Base-by-base conservation (phyloP, 2,888 invertebrate species). In the Anodontia alba region DNA sequence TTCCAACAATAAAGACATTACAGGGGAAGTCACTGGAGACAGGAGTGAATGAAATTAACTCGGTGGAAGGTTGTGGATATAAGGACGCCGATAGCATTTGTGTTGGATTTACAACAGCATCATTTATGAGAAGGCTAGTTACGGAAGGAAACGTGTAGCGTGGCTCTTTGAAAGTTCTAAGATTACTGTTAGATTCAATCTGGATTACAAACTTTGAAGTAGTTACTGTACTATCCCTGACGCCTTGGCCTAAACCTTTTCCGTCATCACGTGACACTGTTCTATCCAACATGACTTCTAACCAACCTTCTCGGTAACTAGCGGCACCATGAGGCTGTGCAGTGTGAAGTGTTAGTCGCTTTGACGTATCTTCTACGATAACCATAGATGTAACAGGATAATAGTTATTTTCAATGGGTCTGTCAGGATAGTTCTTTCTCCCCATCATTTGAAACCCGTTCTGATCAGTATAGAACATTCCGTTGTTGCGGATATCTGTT, bases 241-340 rank as follows among this genome's bases (percentile, higher is more conserved):
- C 87, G 0, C 93, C 93, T 73, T 93, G 92, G 0, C 92, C 92
- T n/a, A 94, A 80, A 0, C 94, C 94, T 26, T 93, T 84, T 29
- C 89, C 87, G 79, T 94, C 94, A 70, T 94, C 93, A 70, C 91
- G 90, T 3, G 83, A 69, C 29, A 93, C 84, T 33, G 90, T 87
- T 23, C 94, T 79, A 74, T 94, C 94, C 23, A 94, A 82, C 94
- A 94, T 94, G 12, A 93, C 89, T 80, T 94, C 94, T 23, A 94
- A 49, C 79, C 85, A 86, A 0, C 94, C 94, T 7, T 81, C 73
- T 43, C 89, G 81, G 23, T 92, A 84, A 73, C 90, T 89, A n/a
- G 92, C 90, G 17, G 90, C 92, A 0, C 94, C 94, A 49, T 93
- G 93, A n/a, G 94, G 90, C 81, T 94, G 94, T 12, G 86, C 92